phyloP scores from a whole-genome alignment of 1,140 invertebrate species.

The Musca vetustissima region DNA sequence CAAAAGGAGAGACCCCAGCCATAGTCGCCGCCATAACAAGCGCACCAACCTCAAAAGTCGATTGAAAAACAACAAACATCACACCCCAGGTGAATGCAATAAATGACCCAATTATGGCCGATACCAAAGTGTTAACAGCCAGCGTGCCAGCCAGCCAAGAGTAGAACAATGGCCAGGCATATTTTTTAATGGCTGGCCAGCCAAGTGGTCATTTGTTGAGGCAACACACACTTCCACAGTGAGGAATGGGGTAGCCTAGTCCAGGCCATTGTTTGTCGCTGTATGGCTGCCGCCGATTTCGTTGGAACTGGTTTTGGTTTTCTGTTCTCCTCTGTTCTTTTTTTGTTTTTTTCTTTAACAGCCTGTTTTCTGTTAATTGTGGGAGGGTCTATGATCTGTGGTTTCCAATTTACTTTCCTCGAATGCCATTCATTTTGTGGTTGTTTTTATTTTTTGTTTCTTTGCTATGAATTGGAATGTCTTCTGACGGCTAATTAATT shows the following conservation, averaged over 20 bases:
- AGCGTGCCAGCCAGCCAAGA: too few species aligned
- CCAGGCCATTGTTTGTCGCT: too few species aligned
- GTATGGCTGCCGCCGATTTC: too few species aligned
- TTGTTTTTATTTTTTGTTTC: background rate
- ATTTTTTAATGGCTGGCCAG: background rate
- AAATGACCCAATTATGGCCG: slow-evolving; percentile 30
- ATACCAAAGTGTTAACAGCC: slow-evolving; percentile 10
- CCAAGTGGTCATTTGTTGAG: slow-evolving; percentile 30
- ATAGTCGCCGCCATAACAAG: background rate
- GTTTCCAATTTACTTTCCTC: background rate
- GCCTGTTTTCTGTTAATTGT: background rate
- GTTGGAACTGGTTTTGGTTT: background rate
- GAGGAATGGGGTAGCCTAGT: background rate
- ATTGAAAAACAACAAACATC: background rate
- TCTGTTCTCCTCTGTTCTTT: too few species aligned
- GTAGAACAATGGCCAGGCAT: background rate
- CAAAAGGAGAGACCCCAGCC: background rate
- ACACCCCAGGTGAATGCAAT: slow-evolving; percentile 20
- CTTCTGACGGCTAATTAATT: slow-evolving; percentile 13
- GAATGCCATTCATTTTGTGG: background rate
- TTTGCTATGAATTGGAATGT: slow-evolving; percentile 4
- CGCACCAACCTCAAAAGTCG: background rate
- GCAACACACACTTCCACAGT: background rate
- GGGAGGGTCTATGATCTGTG: background rate
- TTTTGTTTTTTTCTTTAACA: too few species aligned